Evolutionary conservation across 2,113 vertebrate species (phyloP), one percentile per base, ranked within the genome.

Genomic region (Nesospiza acunhae): DNA sequence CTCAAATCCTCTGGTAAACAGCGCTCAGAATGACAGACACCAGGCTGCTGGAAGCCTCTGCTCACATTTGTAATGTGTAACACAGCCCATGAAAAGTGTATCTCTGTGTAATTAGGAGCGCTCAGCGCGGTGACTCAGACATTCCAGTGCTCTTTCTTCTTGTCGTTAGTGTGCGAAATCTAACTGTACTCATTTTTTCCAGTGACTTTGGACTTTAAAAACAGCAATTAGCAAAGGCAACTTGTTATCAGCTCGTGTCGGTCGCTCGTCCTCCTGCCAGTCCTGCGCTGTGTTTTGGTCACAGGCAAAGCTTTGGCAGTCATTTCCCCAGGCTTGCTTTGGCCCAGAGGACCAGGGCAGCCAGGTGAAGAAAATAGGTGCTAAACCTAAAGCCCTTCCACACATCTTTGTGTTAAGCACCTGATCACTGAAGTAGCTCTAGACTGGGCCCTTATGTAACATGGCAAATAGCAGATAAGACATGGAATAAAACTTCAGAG

Each of bases 141-240:
- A 94, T 98, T 98, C 98, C 98, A 97, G 66, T 6, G 31, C 13
- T 27, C 89, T 97, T 95, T 97, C 96, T 92, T 96, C 97, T 97
- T 91, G 97, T 96, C 46, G 9, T 79, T 64, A 81, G 88, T 91
- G 87, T 96, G 95, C 13, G 69, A 97, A 97, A 97, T 97, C 85
- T 96, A 95, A 93, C 94, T 96, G 85, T 79, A 94, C 93, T 98
- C 97, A 98, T 95, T 97, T 98, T 98, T 98, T 98, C 98, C 98
- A 94, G 42, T 46, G 87, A 96, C 96, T 97, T 96, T 95, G 96
- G 97, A 96, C 90, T 97, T 97, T 97, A 97, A 97, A 97, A 97
- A 96, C 94, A 96, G 85, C 93, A 97, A 98, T 98, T 98, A 97
- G 70, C 97, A 62, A 68, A 90, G 96, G 92, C 91, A 97, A 86